A percentile compares a stretch with the other conserved stretches of the same genome.
Conservation (phyloP, 2,797 vertebrate species). For the Holocentrus rufus region DNA sequence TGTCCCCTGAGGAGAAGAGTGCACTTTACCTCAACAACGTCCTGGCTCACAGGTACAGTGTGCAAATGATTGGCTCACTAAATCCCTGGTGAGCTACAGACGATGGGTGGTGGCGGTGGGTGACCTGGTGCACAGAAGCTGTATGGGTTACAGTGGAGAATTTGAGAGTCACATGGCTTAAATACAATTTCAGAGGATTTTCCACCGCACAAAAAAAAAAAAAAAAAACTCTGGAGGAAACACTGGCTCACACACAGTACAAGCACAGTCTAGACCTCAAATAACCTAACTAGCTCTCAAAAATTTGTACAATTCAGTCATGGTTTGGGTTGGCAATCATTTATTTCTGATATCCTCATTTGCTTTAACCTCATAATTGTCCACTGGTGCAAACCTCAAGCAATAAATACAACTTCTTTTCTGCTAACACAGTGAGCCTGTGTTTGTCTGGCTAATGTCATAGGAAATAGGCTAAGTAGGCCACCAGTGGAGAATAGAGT, state of each 20-base stretch:
- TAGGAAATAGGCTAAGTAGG: neutral
- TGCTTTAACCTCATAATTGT: neutral
- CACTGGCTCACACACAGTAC: neutral
- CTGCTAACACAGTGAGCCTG: neutral
- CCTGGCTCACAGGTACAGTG: conserved; percentile 30
- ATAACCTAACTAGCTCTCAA: neutral
- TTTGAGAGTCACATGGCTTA: neutral
- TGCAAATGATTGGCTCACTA: neutral
- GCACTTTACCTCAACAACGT: conserved; percentile 86
- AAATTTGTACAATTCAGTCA: neutral
- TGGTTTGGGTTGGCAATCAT: neutral
- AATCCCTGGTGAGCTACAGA: conserved; percentile 42
- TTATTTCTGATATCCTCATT: neutral
- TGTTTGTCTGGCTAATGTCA: neutral
- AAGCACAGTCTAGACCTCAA: neutral
- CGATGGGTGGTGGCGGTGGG: neutral
- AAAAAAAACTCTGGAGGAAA: neutral
- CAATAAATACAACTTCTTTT: neutral
- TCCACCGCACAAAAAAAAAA: neutral
- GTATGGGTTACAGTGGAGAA: neutral
- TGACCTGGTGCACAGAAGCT: neutral
- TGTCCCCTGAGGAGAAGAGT: conserved; percentile 89
- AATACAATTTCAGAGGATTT: neutral
- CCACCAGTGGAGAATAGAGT: neutral
- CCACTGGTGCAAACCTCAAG: neutral